Evolutionary conservation across 2,888 invertebrate genomes (phyloP), one percentile per base, ranked within the genome.

Genomic region (Drosophila planitibia): DNA sequence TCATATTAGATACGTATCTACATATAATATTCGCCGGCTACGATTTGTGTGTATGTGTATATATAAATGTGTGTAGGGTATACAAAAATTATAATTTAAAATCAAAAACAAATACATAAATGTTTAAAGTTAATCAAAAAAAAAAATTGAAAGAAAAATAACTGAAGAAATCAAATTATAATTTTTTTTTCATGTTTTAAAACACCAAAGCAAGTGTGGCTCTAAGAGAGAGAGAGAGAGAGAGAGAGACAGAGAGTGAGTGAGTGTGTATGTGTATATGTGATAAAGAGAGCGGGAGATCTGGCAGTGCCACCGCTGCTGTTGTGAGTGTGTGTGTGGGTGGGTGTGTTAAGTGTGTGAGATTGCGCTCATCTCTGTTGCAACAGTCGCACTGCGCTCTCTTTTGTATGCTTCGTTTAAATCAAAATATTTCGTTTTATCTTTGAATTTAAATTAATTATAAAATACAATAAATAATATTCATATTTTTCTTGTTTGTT

Each of bases 391-490:
- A 44, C 55, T 75, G 65, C 62, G 47, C 77, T 70, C 74, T 71
- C 72, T 54, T 72, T 71, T 69, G 53, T 63, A 58, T 74, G 71
- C 35, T 78, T 75, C 59, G 61, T 77, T 76, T 53, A 70, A 76
- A 71, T 52, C 66, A 74, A 73, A 68, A 62, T 30, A 76, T 69
- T 70, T 69, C 39, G 53, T 75, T 59, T 69, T 33, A 37, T 52
- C 7, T 65, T 65, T 61, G 55, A 78, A 62, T 71, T 83, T 75
- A 82, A 88, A 88, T 82, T 80, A 82, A 88, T 88, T 85, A 83
- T 82, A 85, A 85, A 85, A 76, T 85, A 85, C 89, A 88, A 85
- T 85, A 85, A 85, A 85, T 85, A 85, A 85, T 82, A 72, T 85
- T 65, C 47, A 59, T 82, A 44, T 68, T 65, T 57, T 68, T 70